Base-by-base conservation (phyloP, 2,888 invertebrate species). In the Meloe dianella region DNA sequence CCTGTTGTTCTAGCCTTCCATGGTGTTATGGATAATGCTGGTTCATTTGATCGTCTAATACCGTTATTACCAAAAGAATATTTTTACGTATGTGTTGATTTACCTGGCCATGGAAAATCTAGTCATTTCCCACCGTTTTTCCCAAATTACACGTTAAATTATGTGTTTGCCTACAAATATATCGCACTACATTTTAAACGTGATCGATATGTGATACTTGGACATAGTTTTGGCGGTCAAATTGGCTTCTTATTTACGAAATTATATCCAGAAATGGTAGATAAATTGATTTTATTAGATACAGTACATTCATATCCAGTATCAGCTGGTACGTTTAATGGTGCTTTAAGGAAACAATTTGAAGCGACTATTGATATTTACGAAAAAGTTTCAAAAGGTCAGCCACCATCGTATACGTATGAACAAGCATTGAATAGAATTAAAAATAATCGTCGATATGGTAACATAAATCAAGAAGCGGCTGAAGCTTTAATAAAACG, bases 21-120 rank as follows among this genome's bases (percentile, higher is more conserved):
- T 73, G 90, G 90, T 0, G 77, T 83, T 66, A 81, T 86, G 73
- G 90, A 90, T 78, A 88, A 89, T 8, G 87, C 88, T 0, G 88
- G 87, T 1, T 84, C 86, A 56, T 90, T 89, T 78, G 85, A 89
- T 64, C 83, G 85, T 0, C 77, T 91, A 1, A 84, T 89, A 17
- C 85, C 85, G n/a, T 75, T 85, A 20, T 76, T 91, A 38, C 87
- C 89, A 0, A 78, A 76, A 12, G 78, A 9, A 38, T 84, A 74
- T 77, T 86, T 75, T 73, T 87, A 79, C 74, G 80, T 86, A 32
- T 83, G 84, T 67, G 76, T 86, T 56, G 90, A 90, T 74, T 78
- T 89, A 2, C 90, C 90, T 0, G 88, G 91, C 0, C 88, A 86
- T 70, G 90, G 90, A 0, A 84, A 80, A 51, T 90, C 90, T 0